phyloP scores from a whole-genome alignment of 2,888 invertebrate species.

The Cephus runcator region DNA sequence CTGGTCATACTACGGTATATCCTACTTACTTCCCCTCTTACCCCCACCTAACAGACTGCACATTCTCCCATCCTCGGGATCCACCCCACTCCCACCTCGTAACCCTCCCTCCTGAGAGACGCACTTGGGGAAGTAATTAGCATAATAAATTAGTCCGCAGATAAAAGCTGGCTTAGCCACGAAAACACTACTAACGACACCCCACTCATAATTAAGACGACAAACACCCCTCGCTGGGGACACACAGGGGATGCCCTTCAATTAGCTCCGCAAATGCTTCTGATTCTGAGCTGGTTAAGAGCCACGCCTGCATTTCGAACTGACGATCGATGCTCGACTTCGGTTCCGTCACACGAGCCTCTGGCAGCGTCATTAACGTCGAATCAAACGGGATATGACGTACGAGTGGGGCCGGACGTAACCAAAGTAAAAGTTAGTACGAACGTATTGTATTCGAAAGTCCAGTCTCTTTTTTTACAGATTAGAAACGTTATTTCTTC shows the following conservation, averaged over 20 bases:
- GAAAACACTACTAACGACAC: conserved; percentile 39
- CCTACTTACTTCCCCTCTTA: conserved; percentile 13
- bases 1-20: conserved; percentile 20
- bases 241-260: neutral
- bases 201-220: conserved; percentile 34
- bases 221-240: neutral
- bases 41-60: neutral
- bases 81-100: neutral
- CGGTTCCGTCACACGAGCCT: neutral
- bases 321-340: neutral
- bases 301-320: neutral
- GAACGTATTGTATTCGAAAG: neutral
- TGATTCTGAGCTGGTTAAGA: neutral
- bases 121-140: conserved; percentile 49
- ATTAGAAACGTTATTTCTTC: neutral
- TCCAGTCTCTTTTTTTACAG: neutral
- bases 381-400: neutral
- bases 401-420: neutral
- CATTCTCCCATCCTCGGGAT: conserved; percentile 9
- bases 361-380: neutral
- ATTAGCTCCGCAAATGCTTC: neutral
- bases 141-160: conserved; percentile 52
- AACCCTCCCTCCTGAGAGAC: conserved; percentile 16
- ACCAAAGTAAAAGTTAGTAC: neutral
- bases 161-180: conserved; percentile 33